Evolutionary conservation across 2,888 invertebrate genomes (phyloP).

Genomic region (Andrena bicolor): DNA sequence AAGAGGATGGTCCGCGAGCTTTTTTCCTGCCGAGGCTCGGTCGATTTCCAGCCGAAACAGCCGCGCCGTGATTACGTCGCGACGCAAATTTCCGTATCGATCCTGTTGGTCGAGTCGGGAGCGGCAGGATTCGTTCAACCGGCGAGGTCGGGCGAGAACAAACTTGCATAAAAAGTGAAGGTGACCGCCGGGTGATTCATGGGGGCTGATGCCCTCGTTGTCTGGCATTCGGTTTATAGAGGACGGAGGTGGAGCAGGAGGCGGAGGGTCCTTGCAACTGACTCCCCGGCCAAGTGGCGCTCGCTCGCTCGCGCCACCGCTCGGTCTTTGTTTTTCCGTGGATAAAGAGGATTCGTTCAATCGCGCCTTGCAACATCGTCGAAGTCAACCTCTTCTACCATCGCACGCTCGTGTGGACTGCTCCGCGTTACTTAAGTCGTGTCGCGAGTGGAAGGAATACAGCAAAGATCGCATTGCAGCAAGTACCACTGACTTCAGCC

Average conservation of each 20-base stretch:
- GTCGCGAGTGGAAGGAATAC: too few species aligned
- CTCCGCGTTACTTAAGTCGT: background rate
- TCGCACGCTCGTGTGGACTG: too few species aligned
- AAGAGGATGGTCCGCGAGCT: background rate
- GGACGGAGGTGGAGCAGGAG: constrained; percentile 59
- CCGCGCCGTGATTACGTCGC: constrained; percentile 3
- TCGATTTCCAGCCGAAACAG: background rate
- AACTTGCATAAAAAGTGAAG: constrained; percentile 83
- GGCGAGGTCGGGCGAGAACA: constrained; percentile 73
- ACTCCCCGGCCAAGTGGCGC: constrained; percentile 48
- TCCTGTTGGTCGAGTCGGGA: constrained; percentile 27
- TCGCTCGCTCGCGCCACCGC: background rate
- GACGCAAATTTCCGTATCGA: constrained; percentile 53
- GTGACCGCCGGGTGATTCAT: constrained; percentile 83
- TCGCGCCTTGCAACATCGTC: background rate
- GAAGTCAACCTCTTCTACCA: background rate
- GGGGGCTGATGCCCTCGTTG: constrained; percentile 83
- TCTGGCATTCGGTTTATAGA: constrained; percentile 79
- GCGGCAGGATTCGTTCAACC: constrained; percentile 57
- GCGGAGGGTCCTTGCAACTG: constrained; percentile 65
- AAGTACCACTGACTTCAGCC: too few species aligned
- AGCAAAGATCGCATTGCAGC: too few species aligned
- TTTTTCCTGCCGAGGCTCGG: background rate
- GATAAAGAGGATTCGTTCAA: constrained; percentile 2
- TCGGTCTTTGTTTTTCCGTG: constrained; percentile 37